A percentile compares a stretch with the other conserved stretches of the same genome.
Evolutionary conservation across 92 coral and sea anemone genomes (phyloP).

Genomic region (Nematostella vectensis): DNA sequence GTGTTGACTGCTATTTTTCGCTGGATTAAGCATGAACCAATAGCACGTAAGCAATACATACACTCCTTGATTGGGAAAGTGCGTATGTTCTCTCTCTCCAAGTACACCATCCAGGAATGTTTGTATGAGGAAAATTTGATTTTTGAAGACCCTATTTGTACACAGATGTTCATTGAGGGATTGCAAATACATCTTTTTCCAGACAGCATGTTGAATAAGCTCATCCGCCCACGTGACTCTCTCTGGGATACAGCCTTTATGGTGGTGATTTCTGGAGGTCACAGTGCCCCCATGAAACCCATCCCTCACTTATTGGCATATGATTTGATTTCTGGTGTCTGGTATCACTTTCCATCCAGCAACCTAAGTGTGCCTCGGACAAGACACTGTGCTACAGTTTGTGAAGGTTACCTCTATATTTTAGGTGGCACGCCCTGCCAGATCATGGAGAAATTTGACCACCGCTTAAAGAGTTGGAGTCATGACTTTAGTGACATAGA

Average conservation of each 20-base stretch:
- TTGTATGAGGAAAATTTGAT: constrained; percentile 14
- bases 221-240: constrained; percentile 8
- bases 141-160: not conserved
- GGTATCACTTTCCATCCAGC: not conserved
- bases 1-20: constrained; percentile 9
- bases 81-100: constrained; percentile 17
- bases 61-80: constrained; percentile 7
- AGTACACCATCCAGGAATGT: constrained; percentile 3
- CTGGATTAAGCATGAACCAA: constrained; percentile 24
- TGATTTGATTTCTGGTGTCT: not conserved
- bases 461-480: not conserved
- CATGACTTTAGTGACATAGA: not conserved
- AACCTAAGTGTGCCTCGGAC: constrained; percentile 6
- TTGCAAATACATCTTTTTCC: constrained; percentile 17
- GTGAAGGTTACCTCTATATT: constrained; percentile 18
- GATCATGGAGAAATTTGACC: not conserved
- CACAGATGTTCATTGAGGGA: constrained; percentile 1
- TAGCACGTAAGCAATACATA: constrained; percentile 1
- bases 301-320: constrained; percentile 4
- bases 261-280: constrained; percentile 17
- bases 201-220: not conserved
- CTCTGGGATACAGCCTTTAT: constrained; percentile 1
- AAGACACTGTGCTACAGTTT: constrained; percentile 23
- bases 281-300: not conserved
- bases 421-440: constrained; percentile 7